Conservation (phyloP, 2,888 invertebrate genomes). For the Tortricodes alternella region DNA sequence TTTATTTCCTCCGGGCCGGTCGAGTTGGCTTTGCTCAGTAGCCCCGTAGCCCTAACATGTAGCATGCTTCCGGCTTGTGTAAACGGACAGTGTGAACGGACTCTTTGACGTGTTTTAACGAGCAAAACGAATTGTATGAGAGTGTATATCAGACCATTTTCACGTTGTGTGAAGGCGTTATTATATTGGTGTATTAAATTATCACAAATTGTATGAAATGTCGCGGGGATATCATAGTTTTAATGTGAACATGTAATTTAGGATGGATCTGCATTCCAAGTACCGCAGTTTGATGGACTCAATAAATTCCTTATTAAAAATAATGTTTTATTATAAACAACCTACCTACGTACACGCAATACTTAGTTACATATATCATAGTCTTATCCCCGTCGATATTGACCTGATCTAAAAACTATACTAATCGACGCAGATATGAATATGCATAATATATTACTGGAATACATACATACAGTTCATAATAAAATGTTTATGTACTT, state of each 20-base stretch:
- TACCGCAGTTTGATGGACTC: slow-evolving; percentile 77
- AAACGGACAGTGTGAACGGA: neutral
- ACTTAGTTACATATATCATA: too few relatives aligned
- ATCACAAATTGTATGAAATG: slow-evolving; percentile 39
- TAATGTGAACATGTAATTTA: slow-evolving; percentile 62
- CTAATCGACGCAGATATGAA: too few relatives aligned
- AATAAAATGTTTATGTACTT: too few relatives aligned
- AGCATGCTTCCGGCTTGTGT: slow-evolving; percentile 3
- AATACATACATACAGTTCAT: too few relatives aligned
- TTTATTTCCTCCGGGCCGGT: slow-evolving; percentile 26
- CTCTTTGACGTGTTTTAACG: slow-evolving; percentile 9
- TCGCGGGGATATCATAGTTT: slow-evolving; percentile 54
- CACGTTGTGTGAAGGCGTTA: slow-evolving; percentile 18
- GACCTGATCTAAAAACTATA: too few relatives aligned
- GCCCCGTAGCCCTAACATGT: slow-evolving; percentile 2
- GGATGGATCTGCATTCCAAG: slow-evolving; percentile 79
- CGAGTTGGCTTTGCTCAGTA: neutral
- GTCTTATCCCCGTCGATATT: too few relatives aligned
- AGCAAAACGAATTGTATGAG: slow-evolving; percentile 7
- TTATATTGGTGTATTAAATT: slow-evolving; percentile 26
- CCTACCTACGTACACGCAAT: neutral
- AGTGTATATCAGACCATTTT: slow-evolving; percentile 13
- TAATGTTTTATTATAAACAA: slow-evolving; percentile 29
- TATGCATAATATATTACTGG: too few relatives aligned
- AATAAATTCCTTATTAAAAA: slow-evolving; percentile 61